Conservation (phyloP, 2,888 invertebrate species). For the Nezara viridula region DNA sequence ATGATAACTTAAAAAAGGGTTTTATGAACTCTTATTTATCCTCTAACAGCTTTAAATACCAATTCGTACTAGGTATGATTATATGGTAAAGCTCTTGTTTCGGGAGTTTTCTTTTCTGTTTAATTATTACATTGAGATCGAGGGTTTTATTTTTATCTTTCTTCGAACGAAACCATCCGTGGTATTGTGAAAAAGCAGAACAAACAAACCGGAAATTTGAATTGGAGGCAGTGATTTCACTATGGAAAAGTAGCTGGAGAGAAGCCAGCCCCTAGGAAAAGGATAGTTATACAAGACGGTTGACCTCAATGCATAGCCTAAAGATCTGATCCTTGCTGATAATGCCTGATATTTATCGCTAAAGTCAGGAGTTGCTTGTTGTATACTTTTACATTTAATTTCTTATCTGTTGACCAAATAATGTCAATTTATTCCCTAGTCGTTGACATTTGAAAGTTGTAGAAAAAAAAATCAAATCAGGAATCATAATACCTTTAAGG, state of each 20-base stretch:
- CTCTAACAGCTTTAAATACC: too few species aligned
- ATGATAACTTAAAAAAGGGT: too few species aligned
- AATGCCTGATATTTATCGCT: neutral
- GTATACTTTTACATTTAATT: neutral
- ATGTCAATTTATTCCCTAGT: neutral
- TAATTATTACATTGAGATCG: too few species aligned
- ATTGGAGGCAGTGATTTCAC: neutral
- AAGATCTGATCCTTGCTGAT: neutral
- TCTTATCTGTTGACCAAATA: neutral
- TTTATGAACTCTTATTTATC: too few species aligned
- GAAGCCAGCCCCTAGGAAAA: neutral
- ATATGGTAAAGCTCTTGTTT: too few species aligned
- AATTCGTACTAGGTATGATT: too few species aligned
- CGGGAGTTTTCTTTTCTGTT: too few species aligned
- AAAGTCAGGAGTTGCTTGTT: neutral
- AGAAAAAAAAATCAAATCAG: too few species aligned
- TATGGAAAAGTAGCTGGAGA: neutral
- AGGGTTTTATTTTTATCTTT: too few species aligned
- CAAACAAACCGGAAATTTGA: neutral
- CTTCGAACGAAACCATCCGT: too few species aligned
- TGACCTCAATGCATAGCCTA: neutral
- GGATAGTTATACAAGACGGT: constrained; percentile 8
- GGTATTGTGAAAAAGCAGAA: neutral
- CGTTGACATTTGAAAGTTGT: neutral
- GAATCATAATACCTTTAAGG: too few species aligned